Conservation (phyloP, 2,797 vertebrate genomes). For the Epinephelus coioides region DNA sequence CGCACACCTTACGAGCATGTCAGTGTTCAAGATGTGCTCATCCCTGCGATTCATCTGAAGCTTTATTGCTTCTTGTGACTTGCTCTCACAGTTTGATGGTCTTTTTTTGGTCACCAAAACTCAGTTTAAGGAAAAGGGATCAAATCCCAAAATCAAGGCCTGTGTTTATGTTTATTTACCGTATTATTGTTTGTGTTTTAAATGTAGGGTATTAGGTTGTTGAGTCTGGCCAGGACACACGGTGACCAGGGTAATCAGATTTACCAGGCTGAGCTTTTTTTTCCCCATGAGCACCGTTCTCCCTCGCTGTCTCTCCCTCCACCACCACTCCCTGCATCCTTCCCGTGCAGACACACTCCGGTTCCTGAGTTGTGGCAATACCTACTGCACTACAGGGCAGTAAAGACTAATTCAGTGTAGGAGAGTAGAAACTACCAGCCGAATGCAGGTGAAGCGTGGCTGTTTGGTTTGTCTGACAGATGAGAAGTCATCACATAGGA, state of each 20-base stretch:
- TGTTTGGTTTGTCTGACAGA: not conserved
- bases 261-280: slow-evolving; percentile 53
- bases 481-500: not conserved
- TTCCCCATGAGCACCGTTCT: slow-evolving; percentile 22
- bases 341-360: slow-evolving; percentile 4
- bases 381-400: not conserved
- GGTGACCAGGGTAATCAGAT: slow-evolving; percentile 68
- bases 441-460: slow-evolving; percentile 12
- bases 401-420: not conserved
- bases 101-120: slow-evolving; percentile 5
- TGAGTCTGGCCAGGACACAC: slow-evolving; percentile 54
- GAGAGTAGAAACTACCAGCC: not conserved
- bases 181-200: slow-evolving; percentile 38
- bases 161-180: not conserved
- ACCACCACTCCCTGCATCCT: slow-evolving; percentile 38
- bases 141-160: no score
- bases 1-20: not conserved
- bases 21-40: not conserved
- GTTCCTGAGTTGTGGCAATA: slow-evolving; percentile 1
- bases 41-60: slow-evolving; percentile 8
- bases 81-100: not conserved
- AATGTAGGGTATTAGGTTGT: slow-evolving; percentile 69
- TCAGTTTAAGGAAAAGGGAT: not conserved
- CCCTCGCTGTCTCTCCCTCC: not conserved
- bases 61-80: not conserved